Base-by-base conservation (phyloP, 2,888 invertebrate species). In the Chloroclysta siterata region DNA sequence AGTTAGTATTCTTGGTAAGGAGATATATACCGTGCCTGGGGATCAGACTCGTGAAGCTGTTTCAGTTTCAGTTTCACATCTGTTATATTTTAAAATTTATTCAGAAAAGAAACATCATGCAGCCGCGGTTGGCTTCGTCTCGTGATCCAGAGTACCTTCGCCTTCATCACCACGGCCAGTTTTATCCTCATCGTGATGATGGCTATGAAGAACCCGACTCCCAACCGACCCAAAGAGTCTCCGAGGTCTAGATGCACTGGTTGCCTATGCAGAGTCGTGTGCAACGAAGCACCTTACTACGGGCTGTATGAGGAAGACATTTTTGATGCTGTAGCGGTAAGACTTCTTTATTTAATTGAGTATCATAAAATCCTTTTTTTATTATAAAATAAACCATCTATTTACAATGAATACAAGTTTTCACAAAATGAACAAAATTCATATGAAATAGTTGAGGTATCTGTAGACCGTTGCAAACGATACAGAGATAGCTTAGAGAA, bases 161-260 rank as follows among this genome's bases (percentile, higher is more conserved):
- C 89, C 0, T 58, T 78, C 0, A 75, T 93, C 42, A 89, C 87
- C 0, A 88, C 89, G 1, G 68, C 74, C 13, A 89, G 90, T 60
- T 92, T 92, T 66, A 75, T 88, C 4, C 65, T 92, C 14, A 90
- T 93, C 14, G 72, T 90, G 0, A 33, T 81, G 11, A 82, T 89
- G 82, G 72, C 90, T 0, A 68, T 85, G 7, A 76, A 77, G 8
- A 68, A 63, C 7, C 36, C 51, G 5, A 65, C 65, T 0, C 5
- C 53, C 0, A n/a, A 50, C 7, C 5, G 13, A 1, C 62, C 65
- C 0, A 36, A 13, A 14, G 33, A 60, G 7, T 55, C 10, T 6
- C 8, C 53, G 22, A 13, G 33, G 4, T 42, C 69, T 2, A 72
- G 79, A 0, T 90, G 89, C 50, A 44, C 14, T 0, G 46, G 77